These are phyloP conservation scores for Proteles cristata DNA, from an alignment of 2,113 vertebrate species.

Conservation along the genomic window DNA sequence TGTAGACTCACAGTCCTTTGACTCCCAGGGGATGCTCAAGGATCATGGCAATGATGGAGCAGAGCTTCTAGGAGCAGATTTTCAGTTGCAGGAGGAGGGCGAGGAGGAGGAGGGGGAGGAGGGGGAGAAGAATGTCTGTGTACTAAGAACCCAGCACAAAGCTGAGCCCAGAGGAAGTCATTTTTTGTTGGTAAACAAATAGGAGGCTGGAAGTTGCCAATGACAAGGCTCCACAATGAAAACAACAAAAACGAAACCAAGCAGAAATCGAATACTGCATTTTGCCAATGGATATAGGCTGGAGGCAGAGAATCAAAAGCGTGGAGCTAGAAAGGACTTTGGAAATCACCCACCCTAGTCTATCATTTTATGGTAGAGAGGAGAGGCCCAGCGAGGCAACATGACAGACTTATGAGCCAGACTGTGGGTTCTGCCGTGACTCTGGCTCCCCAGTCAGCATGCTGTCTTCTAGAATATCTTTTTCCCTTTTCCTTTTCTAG, in stretches of 20 bases:
- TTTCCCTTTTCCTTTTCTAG: background rate
- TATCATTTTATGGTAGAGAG: background rate
- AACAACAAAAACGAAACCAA: background rate
- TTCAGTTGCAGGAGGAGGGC: background rate
- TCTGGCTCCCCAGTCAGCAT: background rate
- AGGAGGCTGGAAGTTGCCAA: background rate
- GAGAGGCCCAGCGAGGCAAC: background rate
- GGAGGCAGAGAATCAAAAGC: background rate
- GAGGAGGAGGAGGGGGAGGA: background rate
- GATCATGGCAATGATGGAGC: rapidly evolving
- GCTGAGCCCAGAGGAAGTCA: background rate
- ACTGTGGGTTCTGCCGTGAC: background rate
- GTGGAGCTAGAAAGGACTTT: background rate
- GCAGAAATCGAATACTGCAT: background rate
- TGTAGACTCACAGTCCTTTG: background rate
- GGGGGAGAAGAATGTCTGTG: background rate
- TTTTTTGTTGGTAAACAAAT: background rate
- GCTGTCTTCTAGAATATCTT: background rate
- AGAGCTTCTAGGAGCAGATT: background rate
- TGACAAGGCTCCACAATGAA: background rate
- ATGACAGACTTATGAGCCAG: background rate
- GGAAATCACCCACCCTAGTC: background rate
- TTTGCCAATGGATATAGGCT: background rate
- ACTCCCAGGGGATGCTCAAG: background rate
- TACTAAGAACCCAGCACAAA: background rate